Evolutionary conservation across 1,140 invertebrate species (phyloP).

Genomic region (Matsumurasca onukii): DNA sequence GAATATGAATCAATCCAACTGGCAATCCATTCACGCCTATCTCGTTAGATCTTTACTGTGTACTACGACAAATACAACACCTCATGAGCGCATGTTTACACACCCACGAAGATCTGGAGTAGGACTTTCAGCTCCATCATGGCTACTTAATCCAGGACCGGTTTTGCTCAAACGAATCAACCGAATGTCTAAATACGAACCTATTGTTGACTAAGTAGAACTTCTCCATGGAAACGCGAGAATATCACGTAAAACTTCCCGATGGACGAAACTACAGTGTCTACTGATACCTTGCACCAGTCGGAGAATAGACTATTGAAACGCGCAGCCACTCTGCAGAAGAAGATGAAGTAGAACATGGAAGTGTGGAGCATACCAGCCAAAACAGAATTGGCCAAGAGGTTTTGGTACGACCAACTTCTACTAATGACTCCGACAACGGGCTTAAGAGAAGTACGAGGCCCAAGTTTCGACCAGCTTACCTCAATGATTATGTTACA

Average conservation of each 20-base stretch:
- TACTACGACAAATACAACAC: not conserved
- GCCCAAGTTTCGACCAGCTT: not conserved
- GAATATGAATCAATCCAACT: not conserved
- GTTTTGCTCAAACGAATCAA: not conserved
- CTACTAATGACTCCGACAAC: not conserved
- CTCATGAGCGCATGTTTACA: not conserved
- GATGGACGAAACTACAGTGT: not conserved
- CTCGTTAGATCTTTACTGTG: not conserved
- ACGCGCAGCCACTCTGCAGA: not conserved
- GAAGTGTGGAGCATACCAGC: not conserved
- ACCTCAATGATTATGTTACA: not conserved
- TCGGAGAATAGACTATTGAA: not conserved
- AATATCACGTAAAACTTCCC: not conserved
- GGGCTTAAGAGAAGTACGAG: not conserved
- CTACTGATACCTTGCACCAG: not conserved
- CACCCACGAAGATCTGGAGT: not conserved
- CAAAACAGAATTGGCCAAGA: not conserved
- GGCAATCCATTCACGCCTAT: not conserved
- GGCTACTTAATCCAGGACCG: not conserved
- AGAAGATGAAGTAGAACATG: not conserved
- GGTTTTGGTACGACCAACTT: not conserved
- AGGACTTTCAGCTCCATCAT: not conserved
- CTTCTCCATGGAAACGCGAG: slow-evolving; percentile 5
- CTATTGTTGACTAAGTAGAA: not conserved
- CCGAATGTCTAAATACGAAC: not conserved